phyloP scores from a whole-genome alignment of 2,113 vertebrate species.

The Sciurus niger region DNA sequence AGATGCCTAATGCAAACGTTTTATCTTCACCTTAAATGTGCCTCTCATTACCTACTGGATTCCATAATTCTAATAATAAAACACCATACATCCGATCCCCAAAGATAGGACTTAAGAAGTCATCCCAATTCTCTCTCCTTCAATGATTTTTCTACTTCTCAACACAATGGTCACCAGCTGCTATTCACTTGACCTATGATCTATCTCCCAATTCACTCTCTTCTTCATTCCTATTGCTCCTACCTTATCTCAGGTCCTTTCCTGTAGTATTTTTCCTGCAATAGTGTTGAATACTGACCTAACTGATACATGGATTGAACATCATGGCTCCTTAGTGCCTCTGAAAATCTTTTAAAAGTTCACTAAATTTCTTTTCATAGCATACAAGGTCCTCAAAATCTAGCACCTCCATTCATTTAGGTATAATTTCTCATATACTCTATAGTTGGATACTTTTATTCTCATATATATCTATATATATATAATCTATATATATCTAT shows the following conservation, averaged over 20 bases:
- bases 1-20: neutral
- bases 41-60: neutral
- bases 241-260: neutral
- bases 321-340: neutral
- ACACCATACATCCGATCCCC: neutral
- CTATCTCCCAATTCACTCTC: neutral
- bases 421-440: neutral
- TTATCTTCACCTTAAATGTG: neutral
- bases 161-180: neutral
- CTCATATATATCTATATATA: no score
- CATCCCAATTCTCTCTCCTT: neutral
- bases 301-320: neutral
- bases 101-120: neutral
- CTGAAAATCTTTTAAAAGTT: constrained; percentile 39
- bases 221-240: neutral
- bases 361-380: constrained; percentile 6
- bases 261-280: neutral
- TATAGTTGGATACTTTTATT: constrained; percentile 19
- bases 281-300: neutral
- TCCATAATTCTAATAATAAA: neutral
- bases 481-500: no score
- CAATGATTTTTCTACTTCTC: neutral
- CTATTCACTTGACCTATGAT: neutral
- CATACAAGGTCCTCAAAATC: neutral
- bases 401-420: neutral